Base-by-base conservation (phyloP, 2,797 vertebrate genomes). In the Moxostoma hubbsi region DNA sequence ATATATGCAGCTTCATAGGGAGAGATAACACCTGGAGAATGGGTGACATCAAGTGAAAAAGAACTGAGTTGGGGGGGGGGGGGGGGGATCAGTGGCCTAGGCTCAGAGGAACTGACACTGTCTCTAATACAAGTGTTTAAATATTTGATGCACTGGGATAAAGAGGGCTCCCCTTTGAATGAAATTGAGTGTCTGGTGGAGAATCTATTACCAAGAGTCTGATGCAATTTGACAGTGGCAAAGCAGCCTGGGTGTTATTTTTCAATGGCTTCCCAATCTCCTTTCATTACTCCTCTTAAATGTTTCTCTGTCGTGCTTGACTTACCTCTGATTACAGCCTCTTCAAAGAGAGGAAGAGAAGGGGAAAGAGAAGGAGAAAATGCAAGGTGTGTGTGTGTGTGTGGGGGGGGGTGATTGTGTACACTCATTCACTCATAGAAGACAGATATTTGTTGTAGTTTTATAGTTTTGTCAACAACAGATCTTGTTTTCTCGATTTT, bases 81-180 rank as follows among this genome's bases (percentile, higher is more conserved):
- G 43, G 46, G 74, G 73, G 84, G 83, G 79, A 85, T 85, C 81
- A 83, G 80, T 51, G 85, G 89, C 90, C 63, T 94, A 94, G 94
- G 93, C 94, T 83, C 81, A 64, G 43, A 74, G 80, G 78, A 83
- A 85, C 85, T 85, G 87, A 87, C 87, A 86, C 85, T 71, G 73
- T 69, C 93, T 91, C 94, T 95, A 95, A 96, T 95, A 94, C 94
- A 89, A 93, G 94, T 95, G 93, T 96, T 95, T 95, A 95, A 87
- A 96, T 96, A 96, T 96, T 95, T 95, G 95, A 95, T 95, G 93
- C 93, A 92, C 90, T 93, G 93, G 95, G 95, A 95, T 96, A 94
- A 95, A 94, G 94, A 93, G 92, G 94, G 94, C 95, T 96, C 95
- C 94, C 93, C 94, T 95, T 94, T 92, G 93, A 95, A 96, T 94